phyloP scores from a whole-genome alignment of 2,888 invertebrate species.

The Thecocarcelia acutangulata region DNA sequence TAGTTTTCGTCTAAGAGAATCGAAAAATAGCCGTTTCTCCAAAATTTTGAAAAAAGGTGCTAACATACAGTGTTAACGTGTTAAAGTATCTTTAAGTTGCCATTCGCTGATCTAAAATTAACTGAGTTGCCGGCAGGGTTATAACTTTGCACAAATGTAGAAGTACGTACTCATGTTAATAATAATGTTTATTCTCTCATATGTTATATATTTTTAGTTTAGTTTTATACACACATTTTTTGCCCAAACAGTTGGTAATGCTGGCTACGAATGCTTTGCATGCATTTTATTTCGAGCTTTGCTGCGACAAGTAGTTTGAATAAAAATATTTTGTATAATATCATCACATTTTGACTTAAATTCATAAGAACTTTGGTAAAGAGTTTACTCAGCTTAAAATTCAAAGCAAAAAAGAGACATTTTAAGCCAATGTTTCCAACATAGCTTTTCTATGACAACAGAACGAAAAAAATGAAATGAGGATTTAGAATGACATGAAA shows the following conservation, averaged over 20 bases:
- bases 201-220: constrained; percentile 1
- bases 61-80: too few relatives aligned
- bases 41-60: too few relatives aligned
- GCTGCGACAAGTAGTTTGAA: constrained; percentile 18
- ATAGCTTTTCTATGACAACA: constrained; percentile 42
- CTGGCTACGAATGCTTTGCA: constrained; percentile 19
- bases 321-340: constrained; percentile 19
- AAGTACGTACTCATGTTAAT: background rate
- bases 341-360: constrained; percentile 53
- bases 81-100: too few relatives aligned
- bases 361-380: constrained; percentile 51
- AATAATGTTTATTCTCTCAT: background rate
- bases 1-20: too few relatives aligned
- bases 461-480: constrained; percentile 25
- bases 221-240: background rate
- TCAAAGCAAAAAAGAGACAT: constrained; percentile 39
- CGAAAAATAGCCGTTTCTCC: too few relatives aligned
- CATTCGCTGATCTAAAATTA: too few relatives aligned
- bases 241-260: background rate
- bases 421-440: constrained; percentile 44
- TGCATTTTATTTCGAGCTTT: constrained; percentile 33
- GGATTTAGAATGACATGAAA: constrained; percentile 51
- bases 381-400: constrained; percentile 50
- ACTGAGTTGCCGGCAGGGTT: background rate
- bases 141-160: background rate